These are phyloP conservation scores for Chelonia mydas DNA, from an alignment of 2,797 vertebrate species.

Conservation along the genomic window DNA sequence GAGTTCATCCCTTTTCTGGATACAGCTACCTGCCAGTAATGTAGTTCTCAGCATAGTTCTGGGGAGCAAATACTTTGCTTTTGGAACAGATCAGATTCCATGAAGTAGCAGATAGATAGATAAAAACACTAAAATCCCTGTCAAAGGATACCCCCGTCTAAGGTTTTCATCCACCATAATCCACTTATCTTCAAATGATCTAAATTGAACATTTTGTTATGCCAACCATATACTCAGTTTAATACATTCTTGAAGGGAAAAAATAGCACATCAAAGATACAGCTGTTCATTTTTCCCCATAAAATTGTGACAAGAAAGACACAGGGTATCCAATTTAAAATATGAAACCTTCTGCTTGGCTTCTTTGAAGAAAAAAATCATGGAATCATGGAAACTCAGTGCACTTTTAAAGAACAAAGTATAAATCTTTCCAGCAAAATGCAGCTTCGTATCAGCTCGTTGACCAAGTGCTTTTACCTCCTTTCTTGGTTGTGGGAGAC, in stretches of 20 bases:
- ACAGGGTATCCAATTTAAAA: slow-evolving; percentile 21
- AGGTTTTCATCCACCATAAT: neutral
- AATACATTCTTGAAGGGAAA: slow-evolving; percentile 21
- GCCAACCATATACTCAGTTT: neutral
- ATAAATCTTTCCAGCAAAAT: neutral
- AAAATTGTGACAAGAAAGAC: slow-evolving; percentile 16
- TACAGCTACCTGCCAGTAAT: neutral
- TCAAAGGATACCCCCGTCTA: neutral
- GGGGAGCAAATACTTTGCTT: neutral
- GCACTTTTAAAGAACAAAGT: neutral
- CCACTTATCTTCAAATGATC: neutral
- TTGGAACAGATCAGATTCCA: neutral
- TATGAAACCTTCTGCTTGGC: slow-evolving; percentile 23
- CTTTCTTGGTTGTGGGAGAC: neutral
- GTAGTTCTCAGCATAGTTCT: neutral
- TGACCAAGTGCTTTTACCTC: neutral
- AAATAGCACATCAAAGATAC: slow-evolving; percentile 34
- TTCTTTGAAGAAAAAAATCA: slow-evolving; percentile 35
- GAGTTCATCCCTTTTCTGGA: neutral
- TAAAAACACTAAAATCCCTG: neutral
- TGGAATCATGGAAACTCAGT: neutral
- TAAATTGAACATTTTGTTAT: neutral
- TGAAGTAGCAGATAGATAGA: neutral
- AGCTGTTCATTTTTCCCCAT: slow-evolving; percentile 29
- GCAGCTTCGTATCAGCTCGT: neutral